phyloP scores from a whole-genome alignment of 2,113 vertebrate genomes.

The Edolisoma coerulescens region DNA sequence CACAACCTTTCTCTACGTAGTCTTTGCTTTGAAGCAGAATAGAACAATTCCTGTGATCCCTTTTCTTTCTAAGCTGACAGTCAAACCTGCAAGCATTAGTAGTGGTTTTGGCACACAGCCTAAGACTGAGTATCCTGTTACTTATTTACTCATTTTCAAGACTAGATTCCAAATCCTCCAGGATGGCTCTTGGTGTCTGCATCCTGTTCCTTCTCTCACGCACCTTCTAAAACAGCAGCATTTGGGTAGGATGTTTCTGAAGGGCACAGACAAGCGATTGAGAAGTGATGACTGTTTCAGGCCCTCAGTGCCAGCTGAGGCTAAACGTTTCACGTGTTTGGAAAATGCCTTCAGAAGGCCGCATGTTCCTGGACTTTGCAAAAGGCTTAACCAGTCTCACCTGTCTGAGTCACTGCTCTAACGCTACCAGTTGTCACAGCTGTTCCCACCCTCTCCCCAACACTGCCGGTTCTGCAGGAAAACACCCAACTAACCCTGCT shows the following conservation, averaged over 20 bases:
- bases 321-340: accelerated
- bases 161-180: background rate
- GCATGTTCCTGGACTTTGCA: background rate
- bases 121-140: background rate
- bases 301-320: background rate
- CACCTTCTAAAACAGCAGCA: background rate
- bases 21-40: background rate
- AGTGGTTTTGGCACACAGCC: accelerated
- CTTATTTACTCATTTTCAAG: background rate
- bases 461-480: background rate
- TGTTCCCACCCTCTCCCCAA: background rate
- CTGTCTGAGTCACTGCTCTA: background rate
- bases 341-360: background rate
- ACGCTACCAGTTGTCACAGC: background rate
- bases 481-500: background rate
- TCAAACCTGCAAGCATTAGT: background rate
- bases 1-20: background rate
- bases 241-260: background rate
- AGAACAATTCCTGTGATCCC: background rate
- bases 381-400: background rate
- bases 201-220: background rate
- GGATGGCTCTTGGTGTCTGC: background rate
- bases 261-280: background rate
- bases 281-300: background rate
- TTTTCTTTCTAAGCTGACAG: background rate